Base-by-base conservation (phyloP, 2,888 invertebrate species). In the Idaea straminata region DNA sequence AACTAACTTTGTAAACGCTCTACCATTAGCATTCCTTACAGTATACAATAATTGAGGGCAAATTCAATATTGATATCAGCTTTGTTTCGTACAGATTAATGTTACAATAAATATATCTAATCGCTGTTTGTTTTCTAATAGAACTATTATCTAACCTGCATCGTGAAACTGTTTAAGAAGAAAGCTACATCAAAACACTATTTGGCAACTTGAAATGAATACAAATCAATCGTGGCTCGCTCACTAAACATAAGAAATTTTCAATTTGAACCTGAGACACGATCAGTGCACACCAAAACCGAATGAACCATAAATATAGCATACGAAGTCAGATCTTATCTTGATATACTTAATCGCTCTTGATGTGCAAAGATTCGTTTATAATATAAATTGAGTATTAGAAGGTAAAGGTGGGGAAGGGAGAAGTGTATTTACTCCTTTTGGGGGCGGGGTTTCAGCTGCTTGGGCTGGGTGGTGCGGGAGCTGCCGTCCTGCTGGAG, bases 401-500 rank as follows among this genome's bases (percentile, higher is more conserved):
- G 80, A 82, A 85, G 86, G 85, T 85, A 81, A 83, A 76, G 81
- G 75, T 73, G 83, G 82, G 83, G 80, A 81, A 79, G 73, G 78
- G 59, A 34, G 15, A 10, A 47, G 75, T 68, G 68, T 71, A 72
- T 83, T 88, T 92, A 91, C 77, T 92, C 91, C 91, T 94, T 94
- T 86, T 85, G 90, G 84, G 94, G 94, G 81, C 94, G 92, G 82
- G 94, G 93, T 84, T 92, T 92, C 84, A 90, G 87, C 77, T 92
- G 85, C 88, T 94, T 94, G 85, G 83, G 83, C 77, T 79, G 79
- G 86, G 82, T 81, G 74, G 75, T 68, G 81, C 86, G 86, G 78
- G 87, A 76, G 78, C 94, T 93, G 79, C 95, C 94, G 79, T 94
- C 93, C 85, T 93, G 93, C 81, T 95, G 94, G 82, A 96, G 94